Conservation (phyloP, 2,888 invertebrate genomes). For the Aleiodes leptofemur region DNA sequence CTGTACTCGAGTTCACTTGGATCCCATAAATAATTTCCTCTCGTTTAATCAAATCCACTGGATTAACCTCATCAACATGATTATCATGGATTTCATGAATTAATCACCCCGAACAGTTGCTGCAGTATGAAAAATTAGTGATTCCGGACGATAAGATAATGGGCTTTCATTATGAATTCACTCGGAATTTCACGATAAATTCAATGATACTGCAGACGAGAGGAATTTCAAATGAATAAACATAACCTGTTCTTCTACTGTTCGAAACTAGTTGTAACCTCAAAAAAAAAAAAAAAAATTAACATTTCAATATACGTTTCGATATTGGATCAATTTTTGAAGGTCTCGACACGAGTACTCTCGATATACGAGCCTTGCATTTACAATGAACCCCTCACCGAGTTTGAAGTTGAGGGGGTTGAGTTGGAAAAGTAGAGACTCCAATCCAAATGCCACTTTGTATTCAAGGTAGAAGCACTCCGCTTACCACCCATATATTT, state of each 20-base stretch:
- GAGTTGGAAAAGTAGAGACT: conserved; percentile 1
- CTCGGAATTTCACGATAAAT: too few relatives aligned
- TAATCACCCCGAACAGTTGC: too few relatives aligned
- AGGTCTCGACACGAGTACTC: conserved; percentile 27
- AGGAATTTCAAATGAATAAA: background rate
- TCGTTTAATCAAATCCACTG: too few relatives aligned
- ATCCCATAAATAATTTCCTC: too few relatives aligned
- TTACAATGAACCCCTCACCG: conserved; percentile 15
- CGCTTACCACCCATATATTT: conserved; percentile 39
- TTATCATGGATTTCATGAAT: too few relatives aligned
- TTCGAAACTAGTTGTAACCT: background rate
- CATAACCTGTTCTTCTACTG: background rate
- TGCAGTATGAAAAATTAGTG: too few relatives aligned
- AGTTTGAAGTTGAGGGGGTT: background rate
- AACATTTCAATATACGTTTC: conserved; percentile 25
- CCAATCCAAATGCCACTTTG: conserved; percentile 15
- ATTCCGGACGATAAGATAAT: too few relatives aligned
- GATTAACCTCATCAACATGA: too few relatives aligned
- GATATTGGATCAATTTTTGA: conserved; percentile 31
- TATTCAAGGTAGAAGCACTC: conserved; percentile 7
- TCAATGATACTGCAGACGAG: background rate
- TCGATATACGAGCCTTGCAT: conserved; percentile 23
- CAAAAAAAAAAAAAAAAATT: background rate
- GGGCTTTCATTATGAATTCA: too few relatives aligned
- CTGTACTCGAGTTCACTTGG: too few relatives aligned